phyloP scores from a whole-genome alignment of 1,140 invertebrate species.

The Gerris buenoi region DNA sequence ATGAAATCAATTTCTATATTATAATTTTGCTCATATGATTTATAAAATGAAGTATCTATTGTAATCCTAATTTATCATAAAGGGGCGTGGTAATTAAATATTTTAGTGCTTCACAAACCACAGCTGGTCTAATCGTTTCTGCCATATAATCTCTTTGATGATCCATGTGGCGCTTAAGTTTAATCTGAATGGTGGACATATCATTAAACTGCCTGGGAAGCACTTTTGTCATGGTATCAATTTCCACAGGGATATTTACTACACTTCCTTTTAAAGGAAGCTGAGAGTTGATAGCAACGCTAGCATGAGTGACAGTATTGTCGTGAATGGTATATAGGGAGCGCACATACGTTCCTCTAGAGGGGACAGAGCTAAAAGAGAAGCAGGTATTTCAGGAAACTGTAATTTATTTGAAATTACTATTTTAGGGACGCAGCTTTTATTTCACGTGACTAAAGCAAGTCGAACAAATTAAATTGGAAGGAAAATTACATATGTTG shows the following conservation, averaged over 20 bases:
- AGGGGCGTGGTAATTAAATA: slow-evolving; percentile 2
- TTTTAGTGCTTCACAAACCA: not conserved
- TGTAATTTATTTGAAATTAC: not conserved
- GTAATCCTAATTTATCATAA: not conserved
- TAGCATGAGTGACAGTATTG: not conserved
- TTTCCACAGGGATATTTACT: not conserved
- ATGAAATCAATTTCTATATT: not conserved
- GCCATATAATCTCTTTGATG: not conserved
- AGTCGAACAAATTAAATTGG: not conserved
- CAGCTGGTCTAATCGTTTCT: not conserved
- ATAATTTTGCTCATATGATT: not conserved
- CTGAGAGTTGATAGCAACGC: not conserved
- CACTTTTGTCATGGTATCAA: not conserved
- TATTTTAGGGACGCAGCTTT: not conserved
- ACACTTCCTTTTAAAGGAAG: not conserved
- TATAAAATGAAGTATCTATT: not conserved
- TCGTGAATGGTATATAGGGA: not conserved
- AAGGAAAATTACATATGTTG: no score
- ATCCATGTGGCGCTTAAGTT: slow-evolving; percentile 1
- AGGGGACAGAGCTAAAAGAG: not conserved
- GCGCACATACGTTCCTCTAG: not conserved
- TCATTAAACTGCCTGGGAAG: slow-evolving; percentile 2
- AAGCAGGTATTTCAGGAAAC: not conserved
- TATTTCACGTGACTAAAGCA: not conserved
- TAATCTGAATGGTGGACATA: not conserved